These are phyloP conservation scores for Mustela lutreola DNA, from an alignment of 2,113 vertebrate genomes.

Conservation along the genomic window DNA sequence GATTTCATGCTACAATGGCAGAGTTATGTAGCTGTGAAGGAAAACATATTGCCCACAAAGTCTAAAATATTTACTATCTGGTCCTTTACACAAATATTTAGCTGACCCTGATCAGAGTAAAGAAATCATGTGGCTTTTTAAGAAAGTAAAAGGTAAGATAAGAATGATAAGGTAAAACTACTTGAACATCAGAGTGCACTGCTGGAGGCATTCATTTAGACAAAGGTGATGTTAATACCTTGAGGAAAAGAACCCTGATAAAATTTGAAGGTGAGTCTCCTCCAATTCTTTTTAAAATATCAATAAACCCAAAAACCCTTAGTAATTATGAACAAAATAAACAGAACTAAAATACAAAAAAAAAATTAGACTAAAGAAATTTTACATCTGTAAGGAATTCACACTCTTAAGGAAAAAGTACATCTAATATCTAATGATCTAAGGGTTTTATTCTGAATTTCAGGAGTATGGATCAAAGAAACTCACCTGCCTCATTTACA, in stretches of 20 bases:
- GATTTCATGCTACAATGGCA: neutral
- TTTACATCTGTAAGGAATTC: neutral
- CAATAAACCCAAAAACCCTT: neutral
- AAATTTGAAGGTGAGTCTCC: neutral
- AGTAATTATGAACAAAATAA: neutral
- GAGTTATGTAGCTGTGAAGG: neutral
- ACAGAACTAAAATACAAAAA: neutral
- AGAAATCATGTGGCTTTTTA: neutral
- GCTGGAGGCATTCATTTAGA: neutral
- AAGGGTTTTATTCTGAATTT: neutral
- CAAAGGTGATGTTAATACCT: neutral
- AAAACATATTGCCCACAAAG: neutral
- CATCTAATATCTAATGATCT: neutral
- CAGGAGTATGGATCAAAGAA: neutral
- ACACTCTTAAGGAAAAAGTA: neutral
- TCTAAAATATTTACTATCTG: constrained; percentile 35
- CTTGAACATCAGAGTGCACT: neutral
- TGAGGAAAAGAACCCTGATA: neutral
- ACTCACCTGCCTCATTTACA: neutral
- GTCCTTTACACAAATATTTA: neutral
- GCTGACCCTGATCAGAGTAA: neutral
- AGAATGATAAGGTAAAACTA: neutral
- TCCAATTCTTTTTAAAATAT: neutral
- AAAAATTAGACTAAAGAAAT: neutral
- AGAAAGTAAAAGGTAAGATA: neutral